phyloP scores from a whole-genome alignment of 2,888 invertebrate species.

The Anthoptus insignis region DNA sequence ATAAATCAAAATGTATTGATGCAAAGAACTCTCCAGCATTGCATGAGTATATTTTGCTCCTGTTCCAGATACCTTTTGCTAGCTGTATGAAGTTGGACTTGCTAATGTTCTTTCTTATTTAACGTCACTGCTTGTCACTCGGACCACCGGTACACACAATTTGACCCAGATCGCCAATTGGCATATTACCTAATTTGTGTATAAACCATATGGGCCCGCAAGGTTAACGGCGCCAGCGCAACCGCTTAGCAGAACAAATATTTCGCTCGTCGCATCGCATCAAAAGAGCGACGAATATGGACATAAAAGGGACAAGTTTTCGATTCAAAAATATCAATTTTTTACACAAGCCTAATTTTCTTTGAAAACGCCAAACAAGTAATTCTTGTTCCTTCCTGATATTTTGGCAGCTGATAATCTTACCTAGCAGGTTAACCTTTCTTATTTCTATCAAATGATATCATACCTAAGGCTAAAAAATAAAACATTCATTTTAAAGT shows the following conservation, averaged over 20 bases:
- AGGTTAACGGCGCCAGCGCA: slow-evolving; percentile 57
- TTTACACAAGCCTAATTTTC: too few species aligned
- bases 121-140: slow-evolving; percentile 42
- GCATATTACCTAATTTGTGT: slow-evolving; percentile 79
- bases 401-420: too few species aligned
- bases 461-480: too few species aligned
- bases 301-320: neutral
- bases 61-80: too few species aligned
- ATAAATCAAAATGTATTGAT: neutral
- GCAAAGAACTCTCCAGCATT: too few species aligned
- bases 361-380: too few species aligned
- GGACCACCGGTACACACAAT: slow-evolving; percentile 50
- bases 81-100: too few species aligned
- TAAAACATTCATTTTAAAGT: too few species aligned
- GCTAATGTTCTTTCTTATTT: too few species aligned
- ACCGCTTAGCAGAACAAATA: slow-evolving; percentile 47
- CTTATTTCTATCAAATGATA: too few species aligned
- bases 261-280: slow-evolving; percentile 28
- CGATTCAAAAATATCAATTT: neutral
- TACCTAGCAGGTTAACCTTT: neutral
- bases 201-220: slow-evolving; percentile 72
- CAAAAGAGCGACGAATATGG: slow-evolving; percentile 10
- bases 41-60: too few species aligned
- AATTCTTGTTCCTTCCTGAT: too few species aligned
- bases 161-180: slow-evolving; percentile 75